A percentile compares a stretch with the other conserved stretches of the same genome.
phyloP scores from a whole-genome alignment of 2,113 vertebrate genomes.

The Thinocorus orbignyianus region DNA sequence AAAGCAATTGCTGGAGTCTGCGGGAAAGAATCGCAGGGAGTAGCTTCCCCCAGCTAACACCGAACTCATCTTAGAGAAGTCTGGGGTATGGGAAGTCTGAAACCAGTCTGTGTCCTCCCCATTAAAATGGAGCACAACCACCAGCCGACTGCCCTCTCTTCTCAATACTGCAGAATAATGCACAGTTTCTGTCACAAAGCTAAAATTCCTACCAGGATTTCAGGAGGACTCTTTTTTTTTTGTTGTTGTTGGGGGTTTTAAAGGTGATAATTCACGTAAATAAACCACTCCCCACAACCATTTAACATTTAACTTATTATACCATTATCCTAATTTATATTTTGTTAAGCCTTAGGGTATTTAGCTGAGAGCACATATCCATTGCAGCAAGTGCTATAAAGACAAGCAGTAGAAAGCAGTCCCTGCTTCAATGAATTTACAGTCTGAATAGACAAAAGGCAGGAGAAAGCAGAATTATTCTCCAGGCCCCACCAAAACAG shows the following conservation, averaged over 20 bases:
- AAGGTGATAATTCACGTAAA: slow-evolving; percentile 53
- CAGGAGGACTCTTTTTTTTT: background rate
- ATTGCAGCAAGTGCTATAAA: slow-evolving; percentile 43
- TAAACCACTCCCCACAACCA: background rate
- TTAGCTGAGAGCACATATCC: slow-evolving; percentile 35
- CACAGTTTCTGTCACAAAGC: background rate
- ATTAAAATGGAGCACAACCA: background rate
- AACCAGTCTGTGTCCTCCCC: background rate
- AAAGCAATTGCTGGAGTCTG: background rate
- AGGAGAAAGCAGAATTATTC: slow-evolving; percentile 63
- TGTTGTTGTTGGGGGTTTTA: background rate
- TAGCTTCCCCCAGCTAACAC: background rate
- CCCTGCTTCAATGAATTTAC: slow-evolving; percentile 52
- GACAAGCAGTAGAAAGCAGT: slow-evolving; percentile 19
- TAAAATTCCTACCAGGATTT: background rate
- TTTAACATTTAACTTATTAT: slow-evolving; percentile 47
- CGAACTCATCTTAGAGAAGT: slow-evolving; percentile 9
- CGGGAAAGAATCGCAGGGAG: background rate
- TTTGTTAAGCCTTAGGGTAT: slow-evolving; percentile 46
- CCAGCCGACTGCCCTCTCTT: accelerated
- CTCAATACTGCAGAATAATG: background rate
- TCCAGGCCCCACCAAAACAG: slow-evolving; percentile 60
- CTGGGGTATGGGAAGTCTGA: background rate
- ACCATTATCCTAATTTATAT: slow-evolving; percentile 58
- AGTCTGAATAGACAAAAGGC: slow-evolving; percentile 61